Percentiles rank a stretch among this genome's conserved stretches.
Conservation (phyloP, 2,888 invertebrate genomes). For the Mesorhabditis sp. region DNA sequence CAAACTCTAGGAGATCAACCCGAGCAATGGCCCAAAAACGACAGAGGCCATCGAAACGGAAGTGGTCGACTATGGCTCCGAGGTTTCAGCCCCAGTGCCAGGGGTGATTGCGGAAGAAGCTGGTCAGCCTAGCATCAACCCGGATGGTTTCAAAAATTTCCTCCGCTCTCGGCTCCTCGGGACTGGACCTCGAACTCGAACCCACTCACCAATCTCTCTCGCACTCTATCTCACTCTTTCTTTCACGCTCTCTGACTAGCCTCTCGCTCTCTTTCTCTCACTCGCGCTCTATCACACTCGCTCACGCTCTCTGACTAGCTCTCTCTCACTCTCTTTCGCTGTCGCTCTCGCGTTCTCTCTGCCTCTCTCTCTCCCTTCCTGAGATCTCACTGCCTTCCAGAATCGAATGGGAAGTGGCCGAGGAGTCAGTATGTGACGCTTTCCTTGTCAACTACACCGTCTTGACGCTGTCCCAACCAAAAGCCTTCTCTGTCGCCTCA, state of each 20-base stretch:
- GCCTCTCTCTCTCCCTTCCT: neutral
- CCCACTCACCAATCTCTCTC: too few relatives aligned
- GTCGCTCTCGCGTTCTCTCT: too few relatives aligned
- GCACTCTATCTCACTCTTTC: too few relatives aligned
- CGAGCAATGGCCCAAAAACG: constrained; percentile 4
- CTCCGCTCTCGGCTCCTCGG: too few relatives aligned
- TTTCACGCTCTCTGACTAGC: too few relatives aligned
- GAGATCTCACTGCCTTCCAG: constrained; percentile 16
- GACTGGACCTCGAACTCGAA: too few relatives aligned
- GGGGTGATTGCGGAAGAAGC: too few relatives aligned
- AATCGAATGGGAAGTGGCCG: constrained; percentile 48
- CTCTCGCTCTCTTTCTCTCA: too few relatives aligned
- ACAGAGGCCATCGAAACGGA: neutral
- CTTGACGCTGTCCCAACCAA: constrained; percentile 28
- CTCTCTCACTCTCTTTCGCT: too few relatives aligned
- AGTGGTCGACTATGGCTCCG: neutral
- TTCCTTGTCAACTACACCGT: constrained; percentile 53
- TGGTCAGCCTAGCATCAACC: neutral
- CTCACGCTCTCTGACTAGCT: too few relatives aligned
- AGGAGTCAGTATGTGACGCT: constrained; percentile 47
- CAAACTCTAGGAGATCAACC: too few relatives aligned
- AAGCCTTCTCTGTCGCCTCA: constrained; percentile 36
- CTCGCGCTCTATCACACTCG: too few relatives aligned
- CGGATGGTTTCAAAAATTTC: constrained; percentile 6
- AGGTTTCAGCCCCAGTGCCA: constrained; percentile 9